phyloP scores from a whole-genome alignment of 2,888 invertebrate species.

The Epicampocera succincta region DNA sequence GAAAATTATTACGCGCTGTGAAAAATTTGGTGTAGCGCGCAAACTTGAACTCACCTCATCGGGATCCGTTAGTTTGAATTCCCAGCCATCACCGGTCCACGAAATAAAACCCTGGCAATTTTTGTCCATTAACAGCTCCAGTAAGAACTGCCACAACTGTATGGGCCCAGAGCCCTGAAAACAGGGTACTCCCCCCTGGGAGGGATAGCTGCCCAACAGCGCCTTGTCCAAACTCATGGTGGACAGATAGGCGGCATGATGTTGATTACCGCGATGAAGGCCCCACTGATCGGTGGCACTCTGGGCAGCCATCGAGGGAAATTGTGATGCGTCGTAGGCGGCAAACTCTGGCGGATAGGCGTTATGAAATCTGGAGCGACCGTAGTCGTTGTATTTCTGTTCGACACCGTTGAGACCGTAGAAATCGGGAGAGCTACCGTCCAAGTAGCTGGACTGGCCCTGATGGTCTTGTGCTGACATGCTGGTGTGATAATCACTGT shows the following conservation, averaged over 20 bases:
- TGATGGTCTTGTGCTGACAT: constrained; percentile 78
- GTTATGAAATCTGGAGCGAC: constrained; percentile 81
- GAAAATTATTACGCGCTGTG: too few relatives aligned
- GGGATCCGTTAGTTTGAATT: constrained; percentile 98
- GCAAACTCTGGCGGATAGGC: constrained; percentile 79
- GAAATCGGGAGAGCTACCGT: constrained; percentile 77
- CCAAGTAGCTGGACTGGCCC: constrained; percentile 76
- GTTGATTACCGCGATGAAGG: constrained; percentile 80
- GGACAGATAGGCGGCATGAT: constrained; percentile 83
- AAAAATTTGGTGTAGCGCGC: too few relatives aligned
- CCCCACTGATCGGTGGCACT: constrained; percentile 83
- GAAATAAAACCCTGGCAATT: constrained; percentile 98
- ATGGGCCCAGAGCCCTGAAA: constrained; percentile 96
- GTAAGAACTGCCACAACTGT: constrained; percentile 98
- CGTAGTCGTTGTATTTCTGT: constrained; percentile 76
- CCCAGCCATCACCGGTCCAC: constrained; percentile 99
- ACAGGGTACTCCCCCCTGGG: constrained; percentile 82
- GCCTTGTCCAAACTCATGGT: constrained; percentile 81
- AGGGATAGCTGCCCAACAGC: constrained; percentile 79
- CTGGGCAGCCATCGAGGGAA: constrained; percentile 88
- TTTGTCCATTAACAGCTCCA: constrained; percentile 97
- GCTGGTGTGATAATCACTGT: constrained; percentile 77
- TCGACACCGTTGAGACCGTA: constrained; percentile 72
- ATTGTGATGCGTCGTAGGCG: constrained; percentile 86
- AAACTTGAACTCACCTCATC: constrained; percentile 86